phyloP scores from a whole-genome alignment of 2,888 invertebrate species.

The Tenthredo livida region DNA sequence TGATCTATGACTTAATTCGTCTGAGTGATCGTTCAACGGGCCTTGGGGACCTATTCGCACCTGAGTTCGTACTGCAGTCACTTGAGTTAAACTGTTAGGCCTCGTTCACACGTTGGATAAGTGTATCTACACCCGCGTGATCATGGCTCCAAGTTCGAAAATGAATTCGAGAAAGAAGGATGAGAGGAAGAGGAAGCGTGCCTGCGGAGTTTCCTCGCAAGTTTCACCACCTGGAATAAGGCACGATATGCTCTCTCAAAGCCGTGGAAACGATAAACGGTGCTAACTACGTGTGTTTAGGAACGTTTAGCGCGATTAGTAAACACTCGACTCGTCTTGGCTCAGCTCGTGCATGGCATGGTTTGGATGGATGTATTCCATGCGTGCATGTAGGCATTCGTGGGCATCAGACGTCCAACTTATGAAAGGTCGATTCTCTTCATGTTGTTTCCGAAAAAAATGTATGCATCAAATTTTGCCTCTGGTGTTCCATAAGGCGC shows the following conservation, averaged over 20 bases:
- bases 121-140: background rate
- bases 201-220: background rate
- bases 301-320: slow-evolving; percentile 41
- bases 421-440: background rate
- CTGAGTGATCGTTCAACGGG: slow-evolving; percentile 57
- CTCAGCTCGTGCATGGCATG: slow-evolving; percentile 19
- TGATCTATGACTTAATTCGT: slow-evolving; percentile 60
- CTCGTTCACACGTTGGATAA: background rate
- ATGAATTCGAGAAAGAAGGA: background rate
- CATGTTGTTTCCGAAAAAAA: too few species aligned
- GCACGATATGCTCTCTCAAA: background rate
- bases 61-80: slow-evolving; percentile 57
- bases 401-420: background rate
- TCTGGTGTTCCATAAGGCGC: background rate
- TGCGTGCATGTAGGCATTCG: background rate
- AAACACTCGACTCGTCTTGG: slow-evolving; percentile 34
- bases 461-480: background rate
- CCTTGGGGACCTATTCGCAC: slow-evolving; percentile 62
- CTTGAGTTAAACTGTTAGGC: background rate
- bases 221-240: slow-evolving; percentile 21
- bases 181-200: background rate
- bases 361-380: background rate
- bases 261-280: slow-evolving; percentile 33
- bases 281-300: slow-evolving; percentile 43
- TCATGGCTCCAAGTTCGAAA: background rate